Conservation (phyloP, 2,113 vertebrate genomes). For the Nothobranchius kuhntae region DNA sequence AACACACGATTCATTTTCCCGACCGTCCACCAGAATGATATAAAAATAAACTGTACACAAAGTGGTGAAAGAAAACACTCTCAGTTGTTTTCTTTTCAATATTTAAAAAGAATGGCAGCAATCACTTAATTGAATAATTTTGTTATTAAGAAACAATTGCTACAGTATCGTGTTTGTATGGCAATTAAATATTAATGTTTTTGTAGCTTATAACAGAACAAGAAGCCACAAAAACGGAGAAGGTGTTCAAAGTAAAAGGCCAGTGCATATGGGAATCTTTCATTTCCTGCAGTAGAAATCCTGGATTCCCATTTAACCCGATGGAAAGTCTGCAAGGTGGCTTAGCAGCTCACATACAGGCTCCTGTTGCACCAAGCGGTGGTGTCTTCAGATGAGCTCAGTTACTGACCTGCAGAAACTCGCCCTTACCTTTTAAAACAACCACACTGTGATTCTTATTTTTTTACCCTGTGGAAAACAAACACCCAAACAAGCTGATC, state of each 20-base stretch:
- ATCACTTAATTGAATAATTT: conserved; percentile 82
- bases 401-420: conserved; percentile 81
- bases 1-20: conserved; percentile 73
- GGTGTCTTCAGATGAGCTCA: conserved; percentile 66
- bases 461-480: conserved; percentile 71
- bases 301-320: conserved; percentile 62
- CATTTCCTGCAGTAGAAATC: conserved; percentile 59
- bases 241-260: conserved; percentile 71
- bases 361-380: conserved; percentile 57
- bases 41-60: conserved; percentile 92
- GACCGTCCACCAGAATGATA: conserved; percentile 83
- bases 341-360: conserved; percentile 61
- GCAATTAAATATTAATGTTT: conserved; percentile 80
- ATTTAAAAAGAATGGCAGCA: conserved; percentile 85
- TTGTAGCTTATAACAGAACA: conserved; percentile 79
- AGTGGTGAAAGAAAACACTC: conserved; percentile 81
- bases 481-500: conserved; percentile 61
- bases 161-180: conserved; percentile 92
- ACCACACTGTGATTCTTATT: conserved; percentile 47
- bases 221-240: conserved; percentile 77
- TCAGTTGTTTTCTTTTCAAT: conserved; percentile 75
- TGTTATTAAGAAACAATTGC: conserved; percentile 86
- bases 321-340: conserved; percentile 60
- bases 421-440: conserved; percentile 58
- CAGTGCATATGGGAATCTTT: conserved; percentile 75